Percentiles rank a stretch among this genome's conserved stretches.
These are phyloP conservation scores for Enteromius afrohamiltoni DNA, from an alignment of 2,797 vertebrate genomes.

Conservation along the genomic window DNA sequence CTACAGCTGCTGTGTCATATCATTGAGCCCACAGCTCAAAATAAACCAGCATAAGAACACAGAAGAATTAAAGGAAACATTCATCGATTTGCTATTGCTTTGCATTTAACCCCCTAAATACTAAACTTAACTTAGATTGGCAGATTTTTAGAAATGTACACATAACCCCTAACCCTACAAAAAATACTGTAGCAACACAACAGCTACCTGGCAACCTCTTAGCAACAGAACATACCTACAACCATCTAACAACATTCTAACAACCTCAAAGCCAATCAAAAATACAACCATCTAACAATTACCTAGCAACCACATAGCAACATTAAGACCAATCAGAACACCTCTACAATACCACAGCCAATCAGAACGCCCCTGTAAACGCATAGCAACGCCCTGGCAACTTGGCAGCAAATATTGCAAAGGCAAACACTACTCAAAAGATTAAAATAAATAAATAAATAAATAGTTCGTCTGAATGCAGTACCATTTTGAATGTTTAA, in stretches of 20 bases:
- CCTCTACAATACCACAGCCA: background rate
- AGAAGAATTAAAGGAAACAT: background rate
- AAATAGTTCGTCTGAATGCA: background rate
- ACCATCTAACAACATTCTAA: background rate
- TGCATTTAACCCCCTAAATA: background rate
- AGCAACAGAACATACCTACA: background rate
- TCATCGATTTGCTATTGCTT: background rate
- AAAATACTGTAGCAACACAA: background rate
- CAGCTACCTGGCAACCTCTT: too few species aligned
- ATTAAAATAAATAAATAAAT: background rate
- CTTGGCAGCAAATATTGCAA: background rate
- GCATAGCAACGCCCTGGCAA: too few species aligned
- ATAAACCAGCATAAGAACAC: constrained; percentile 22
- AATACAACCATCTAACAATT: background rate
- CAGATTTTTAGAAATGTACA: background rate
- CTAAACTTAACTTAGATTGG: background rate
- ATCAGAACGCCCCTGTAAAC: background rate
- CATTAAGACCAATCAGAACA: background rate
- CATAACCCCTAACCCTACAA: background rate
- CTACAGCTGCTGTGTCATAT: constrained; percentile 38
- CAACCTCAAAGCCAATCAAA: background rate
- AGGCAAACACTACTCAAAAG: background rate
- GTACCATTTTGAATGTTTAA: background rate
- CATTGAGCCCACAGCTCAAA: background rate
- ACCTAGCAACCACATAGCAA: background rate